Conservation (phyloP, 2,888 invertebrate species). For the Poecilus cupreus region DNA sequence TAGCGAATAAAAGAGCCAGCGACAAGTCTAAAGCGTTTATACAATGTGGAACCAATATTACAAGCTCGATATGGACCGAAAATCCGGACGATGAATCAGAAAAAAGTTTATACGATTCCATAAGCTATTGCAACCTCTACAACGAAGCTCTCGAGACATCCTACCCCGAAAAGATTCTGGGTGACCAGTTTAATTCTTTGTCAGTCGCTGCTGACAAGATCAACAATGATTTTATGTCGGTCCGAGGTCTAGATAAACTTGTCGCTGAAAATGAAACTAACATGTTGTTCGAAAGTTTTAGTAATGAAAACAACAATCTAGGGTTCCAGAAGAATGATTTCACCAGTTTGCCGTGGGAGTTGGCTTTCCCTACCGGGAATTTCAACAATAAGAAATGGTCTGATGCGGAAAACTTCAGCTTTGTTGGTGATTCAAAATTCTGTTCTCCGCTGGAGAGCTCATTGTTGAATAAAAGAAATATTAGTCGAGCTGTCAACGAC, state of each 20-base stretch:
- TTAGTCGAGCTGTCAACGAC: conserved; percentile 38
- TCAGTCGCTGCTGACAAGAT: conserved; percentile 50
- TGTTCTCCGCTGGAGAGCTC: conserved; percentile 67
- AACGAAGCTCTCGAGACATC: conserved; percentile 63
- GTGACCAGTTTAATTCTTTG: conserved; percentile 54
- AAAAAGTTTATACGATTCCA: conserved; percentile 55
- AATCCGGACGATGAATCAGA: conserved; percentile 67
- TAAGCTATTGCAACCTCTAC: conserved; percentile 64
- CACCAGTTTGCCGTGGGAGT: conserved; percentile 50
- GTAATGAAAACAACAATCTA: conserved; percentile 63
- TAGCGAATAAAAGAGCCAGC: conserved; percentile 67
- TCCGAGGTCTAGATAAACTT: background rate
- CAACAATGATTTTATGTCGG: no score
- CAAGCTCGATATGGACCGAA: conserved; percentile 75
- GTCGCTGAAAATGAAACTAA: conserved; percentile 68
- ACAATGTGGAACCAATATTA: conserved; percentile 74
- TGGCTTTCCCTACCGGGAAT: conserved; percentile 21
- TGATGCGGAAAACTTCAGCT: conserved; percentile 68
- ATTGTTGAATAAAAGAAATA: background rate
- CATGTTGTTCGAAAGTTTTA: conserved; percentile 70
- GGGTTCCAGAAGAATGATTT: conserved; percentile 19
- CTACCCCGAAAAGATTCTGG: conserved; percentile 64
- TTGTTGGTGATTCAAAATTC: conserved; percentile 66
- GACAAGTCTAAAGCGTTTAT: conserved; percentile 69
- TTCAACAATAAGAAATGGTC: conserved; percentile 59